Evolutionary conservation across 1,140 invertebrate species (phyloP).

Genomic region (Pseudomyrmex pallidus): DNA sequence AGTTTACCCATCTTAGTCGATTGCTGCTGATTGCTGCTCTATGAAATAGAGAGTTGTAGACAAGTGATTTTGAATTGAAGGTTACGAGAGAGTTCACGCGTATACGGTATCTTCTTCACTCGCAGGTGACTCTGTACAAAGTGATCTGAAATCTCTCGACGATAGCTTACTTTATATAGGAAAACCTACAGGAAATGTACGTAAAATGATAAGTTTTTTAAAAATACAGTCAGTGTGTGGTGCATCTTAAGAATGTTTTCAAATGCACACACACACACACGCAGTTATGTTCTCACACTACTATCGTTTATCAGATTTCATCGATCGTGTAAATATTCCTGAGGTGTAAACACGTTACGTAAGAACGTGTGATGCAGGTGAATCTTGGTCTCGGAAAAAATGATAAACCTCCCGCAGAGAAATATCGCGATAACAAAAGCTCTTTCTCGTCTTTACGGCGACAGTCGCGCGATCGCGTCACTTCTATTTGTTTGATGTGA

Average conservation of each 20-base stretch:
- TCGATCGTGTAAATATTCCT: slow-evolving; percentile 9
- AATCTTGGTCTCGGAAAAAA: slow-evolving; percentile 30
- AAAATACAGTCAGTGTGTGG: background rate
- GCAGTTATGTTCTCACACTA: slow-evolving; percentile 2
- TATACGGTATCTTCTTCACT: slow-evolving; percentile 27
- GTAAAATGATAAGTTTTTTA: background rate
- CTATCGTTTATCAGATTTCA: slow-evolving; percentile 59
- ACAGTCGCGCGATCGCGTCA: slow-evolving; percentile 28
- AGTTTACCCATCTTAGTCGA: slow-evolving; percentile 65
- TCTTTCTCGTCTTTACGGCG: background rate
- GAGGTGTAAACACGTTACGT: slow-evolving; percentile 53
- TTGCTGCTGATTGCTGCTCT: background rate
- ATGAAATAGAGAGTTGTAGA: background rate
- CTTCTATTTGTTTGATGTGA: slow-evolving; percentile 15
- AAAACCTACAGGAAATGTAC: background rate
- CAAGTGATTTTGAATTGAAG: background rate
- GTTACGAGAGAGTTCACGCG: background rate
- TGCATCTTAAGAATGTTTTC: slow-evolving; percentile 28
- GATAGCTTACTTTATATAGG: slow-evolving; percentile 44
- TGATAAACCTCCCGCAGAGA: slow-evolving; percentile 18
- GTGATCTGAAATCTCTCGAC: background rate
- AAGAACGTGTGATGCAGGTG: background rate
- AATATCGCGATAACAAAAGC: slow-evolving; percentile 45
- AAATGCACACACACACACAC: background rate
- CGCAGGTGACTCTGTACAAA: background rate